These are phyloP conservation scores for Hyposoter dolosus DNA, from an alignment of 2,888 invertebrate genomes.

Conservation along the genomic window DNA sequence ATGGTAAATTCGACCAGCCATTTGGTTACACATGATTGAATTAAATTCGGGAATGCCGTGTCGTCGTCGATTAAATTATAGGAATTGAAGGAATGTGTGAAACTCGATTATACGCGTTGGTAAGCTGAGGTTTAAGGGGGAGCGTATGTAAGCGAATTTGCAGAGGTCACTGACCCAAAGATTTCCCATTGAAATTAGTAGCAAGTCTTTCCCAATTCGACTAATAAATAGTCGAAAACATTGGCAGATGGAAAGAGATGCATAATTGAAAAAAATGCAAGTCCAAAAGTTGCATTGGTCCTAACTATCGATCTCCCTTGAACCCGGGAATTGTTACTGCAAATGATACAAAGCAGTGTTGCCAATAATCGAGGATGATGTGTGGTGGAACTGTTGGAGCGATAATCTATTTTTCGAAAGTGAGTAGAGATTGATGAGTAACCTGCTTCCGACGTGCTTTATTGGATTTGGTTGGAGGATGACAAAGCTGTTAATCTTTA, in stretches of 20 bases:
- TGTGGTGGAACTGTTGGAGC: background rate
- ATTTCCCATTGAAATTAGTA: background rate
- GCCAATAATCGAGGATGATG: background rate
- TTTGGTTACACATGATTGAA: background rate
- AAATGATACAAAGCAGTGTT: background rate
- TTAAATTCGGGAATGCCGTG: background rate
- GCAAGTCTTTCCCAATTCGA: background rate
- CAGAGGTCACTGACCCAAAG: background rate
- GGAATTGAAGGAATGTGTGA: background rate
- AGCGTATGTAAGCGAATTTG: background rate
- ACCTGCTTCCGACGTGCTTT: background rate
- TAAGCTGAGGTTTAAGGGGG: background rate
- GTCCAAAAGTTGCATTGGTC: too few species aligned
- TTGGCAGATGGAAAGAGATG: background rate
- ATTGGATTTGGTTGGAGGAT: constrained; percentile 6
- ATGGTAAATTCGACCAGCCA: background rate
- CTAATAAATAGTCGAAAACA: background rate
- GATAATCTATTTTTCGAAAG: constrained; percentile 8
- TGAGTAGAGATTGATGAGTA: constrained; percentile 7
- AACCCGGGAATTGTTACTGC: background rate
- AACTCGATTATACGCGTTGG: background rate
- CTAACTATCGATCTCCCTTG: too few species aligned
- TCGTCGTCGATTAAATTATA: background rate
- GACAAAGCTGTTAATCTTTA: constrained; percentile 12
- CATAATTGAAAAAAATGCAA: too few species aligned